Conservation (phyloP, 2,888 invertebrate species). For the Aproaerema taeniolella region DNA sequence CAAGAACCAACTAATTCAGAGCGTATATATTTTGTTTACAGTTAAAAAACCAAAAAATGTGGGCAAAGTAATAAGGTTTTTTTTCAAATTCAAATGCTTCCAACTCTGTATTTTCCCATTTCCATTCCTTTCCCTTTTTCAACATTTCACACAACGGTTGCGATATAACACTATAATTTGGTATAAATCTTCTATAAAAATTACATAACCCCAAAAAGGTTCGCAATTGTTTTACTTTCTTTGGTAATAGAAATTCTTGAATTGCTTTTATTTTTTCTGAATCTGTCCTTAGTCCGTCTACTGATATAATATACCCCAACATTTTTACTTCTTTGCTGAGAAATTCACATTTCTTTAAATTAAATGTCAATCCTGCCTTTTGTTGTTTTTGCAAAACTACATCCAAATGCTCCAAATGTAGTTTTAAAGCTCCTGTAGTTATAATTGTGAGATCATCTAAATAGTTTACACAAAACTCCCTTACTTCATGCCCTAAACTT, state of each 20-base stretch:
- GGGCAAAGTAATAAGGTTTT: conserved; percentile 15
- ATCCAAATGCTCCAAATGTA: conserved; percentile 23
- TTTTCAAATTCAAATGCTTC: conserved; percentile 22
- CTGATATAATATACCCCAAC: conserved; percentile 1
- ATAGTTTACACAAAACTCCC: conserved; percentile 25
- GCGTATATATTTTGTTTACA: conserved; percentile 20
- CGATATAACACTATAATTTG: conserved; percentile 16
- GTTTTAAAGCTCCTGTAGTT: conserved; percentile 12
- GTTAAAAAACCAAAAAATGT: background rate
- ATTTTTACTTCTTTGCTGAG: conserved; percentile 12
- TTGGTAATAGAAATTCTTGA: conserved; percentile 21
- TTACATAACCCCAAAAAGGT: conserved; percentile 26
- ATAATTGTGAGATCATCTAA: conserved; percentile 25
- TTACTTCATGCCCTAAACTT: conserved; percentile 23
- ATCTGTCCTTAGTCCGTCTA: background rate
- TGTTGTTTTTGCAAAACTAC: conserved; percentile 13
- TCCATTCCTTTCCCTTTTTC: background rate
- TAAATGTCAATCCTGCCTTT: conserved; percentile 12
- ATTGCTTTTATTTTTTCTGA: background rate
- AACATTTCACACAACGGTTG: conserved; percentile 18
- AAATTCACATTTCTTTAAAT: conserved; percentile 3
- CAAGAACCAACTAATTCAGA: conserved; percentile 23
- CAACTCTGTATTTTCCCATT: conserved; percentile 10
- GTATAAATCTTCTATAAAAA: conserved; percentile 25
- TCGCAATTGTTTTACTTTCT: conserved; percentile 21